phyloP scores from a whole-genome alignment of 1,140 invertebrate species.

The Heliothis subflexa region DNA sequence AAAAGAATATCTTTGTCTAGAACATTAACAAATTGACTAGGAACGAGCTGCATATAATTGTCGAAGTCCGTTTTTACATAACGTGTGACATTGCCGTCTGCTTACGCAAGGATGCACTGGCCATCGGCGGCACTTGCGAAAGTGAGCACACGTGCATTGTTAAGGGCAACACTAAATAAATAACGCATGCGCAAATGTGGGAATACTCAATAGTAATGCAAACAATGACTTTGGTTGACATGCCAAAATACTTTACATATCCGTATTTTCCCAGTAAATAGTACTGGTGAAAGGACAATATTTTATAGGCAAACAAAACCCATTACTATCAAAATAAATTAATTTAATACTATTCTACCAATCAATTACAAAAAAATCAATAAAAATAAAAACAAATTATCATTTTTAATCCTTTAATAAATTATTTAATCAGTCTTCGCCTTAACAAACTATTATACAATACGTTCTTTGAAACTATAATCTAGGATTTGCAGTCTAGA shows the following conservation, averaged over 20 bases:
- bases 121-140: constrained; percentile 62
- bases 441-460: constrained; percentile 25
- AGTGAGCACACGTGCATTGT: constrained; percentile 55
- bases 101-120: constrained; percentile 76
- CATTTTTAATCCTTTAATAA: background rate
- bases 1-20: background rate
- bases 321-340: too few relatives aligned
- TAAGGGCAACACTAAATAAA: constrained; percentile 39
- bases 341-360: too few relatives aligned
- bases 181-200: constrained; percentile 24
- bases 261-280: background rate
- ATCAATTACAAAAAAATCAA: background rate
- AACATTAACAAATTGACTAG: background rate
- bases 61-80: constrained; percentile 59
- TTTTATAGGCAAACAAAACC: too few relatives aligned
- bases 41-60: constrained; percentile 8
- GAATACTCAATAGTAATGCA: background rate
- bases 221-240: background rate
- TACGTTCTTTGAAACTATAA: constrained; percentile 9
- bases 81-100: constrained; percentile 63
- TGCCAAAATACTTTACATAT: background rate
- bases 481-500: constrained; percentile 30
- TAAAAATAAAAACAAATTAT: background rate
- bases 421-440: background rate
- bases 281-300: background rate